Evolutionary conservation across 2,797 vertebrate genomes (phyloP), one percentile per base, ranked within the genome.

Genomic region (Crax fasciolata): DNA sequence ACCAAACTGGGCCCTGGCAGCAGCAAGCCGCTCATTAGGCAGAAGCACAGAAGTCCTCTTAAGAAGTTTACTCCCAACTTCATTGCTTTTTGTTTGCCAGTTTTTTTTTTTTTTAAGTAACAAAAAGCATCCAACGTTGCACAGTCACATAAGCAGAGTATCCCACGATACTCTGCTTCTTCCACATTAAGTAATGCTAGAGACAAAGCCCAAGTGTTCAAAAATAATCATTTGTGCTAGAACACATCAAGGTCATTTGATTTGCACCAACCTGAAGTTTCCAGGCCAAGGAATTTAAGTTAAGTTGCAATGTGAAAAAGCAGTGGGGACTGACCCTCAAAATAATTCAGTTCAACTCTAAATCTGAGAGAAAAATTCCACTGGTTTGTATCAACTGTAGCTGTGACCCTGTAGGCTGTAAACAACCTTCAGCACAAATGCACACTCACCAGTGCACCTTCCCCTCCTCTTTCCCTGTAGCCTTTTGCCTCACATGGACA

Each of bases 401-500:
- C 54, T 71, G 41, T 13, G 48, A 27, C 17, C 44, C 48, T 3
- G 4, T n/a, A 30, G 54, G 48, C 48, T 78, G 32, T 32, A 27
- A 38, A 27, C 27, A 54, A 24, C 38, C 24, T 39, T 25, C 65
- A 52, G 43, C 10, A 19, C 25, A 39, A 39, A 30, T 6, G 11
- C 3, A 30, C 5, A 10, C 19, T 4, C 4, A 46, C 76, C 1
- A 1, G 15, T 4, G 15, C 6, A 19, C 44, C 21, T 32, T 35
- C 39, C 58, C 2, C 19, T 35, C 49, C 19, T 4, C 2, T 9
- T 44, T 7, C 14, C 38, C 68, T 51, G 11, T 11, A 9, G 21
- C 10, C 41, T 48, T 16, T 27, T 21, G 21, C 10, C 28, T 30
- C 24, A 4, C 0, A 4, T 0, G 10, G 65, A 18, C 21, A 21